Evolutionary conservation across 2,113 vertebrate species (phyloP).

Genomic region (Craseonycteris thonglongyai): DNA sequence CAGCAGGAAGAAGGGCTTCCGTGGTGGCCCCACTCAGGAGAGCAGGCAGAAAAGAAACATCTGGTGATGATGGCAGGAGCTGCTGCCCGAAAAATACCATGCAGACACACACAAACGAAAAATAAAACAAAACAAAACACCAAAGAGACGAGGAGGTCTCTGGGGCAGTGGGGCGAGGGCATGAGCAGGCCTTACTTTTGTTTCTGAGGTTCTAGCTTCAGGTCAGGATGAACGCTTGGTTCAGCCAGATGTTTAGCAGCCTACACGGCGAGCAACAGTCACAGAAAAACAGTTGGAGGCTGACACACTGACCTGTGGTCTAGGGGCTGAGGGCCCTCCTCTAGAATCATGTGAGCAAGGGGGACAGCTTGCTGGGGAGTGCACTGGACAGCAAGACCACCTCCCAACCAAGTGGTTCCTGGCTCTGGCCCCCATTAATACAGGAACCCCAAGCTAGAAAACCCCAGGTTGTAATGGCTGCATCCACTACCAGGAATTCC

Average conservation of each 20-base stretch:
- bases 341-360: background rate
- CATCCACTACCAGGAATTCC: background rate
- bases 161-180: slow-evolving; percentile 54
- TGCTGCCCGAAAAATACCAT: slow-evolving; percentile 69
- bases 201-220: slow-evolving; percentile 70
- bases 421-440: background rate
- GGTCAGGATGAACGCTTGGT: slow-evolving; percentile 73
- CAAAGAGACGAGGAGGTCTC: slow-evolving; percentile 64
- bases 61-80: slow-evolving; percentile 58
- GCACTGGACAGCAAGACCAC: background rate
- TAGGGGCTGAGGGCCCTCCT: slow-evolving; percentile 51
- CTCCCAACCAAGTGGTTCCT: background rate
- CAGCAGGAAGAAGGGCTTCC: slow-evolving; percentile 52
- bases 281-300: slow-evolving; percentile 71
- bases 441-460: background rate
- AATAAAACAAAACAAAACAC: slow-evolving; percentile 67
- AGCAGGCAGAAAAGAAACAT: slow-evolving; percentile 35
- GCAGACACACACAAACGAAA: slow-evolving; percentile 72
- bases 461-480: background rate
- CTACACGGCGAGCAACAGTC: slow-evolving; percentile 69
- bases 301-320: slow-evolving; percentile 43
- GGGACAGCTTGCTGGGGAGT: background rate
- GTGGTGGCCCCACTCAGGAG: background rate
- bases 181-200: slow-evolving; percentile 68
- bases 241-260: slow-evolving; percentile 72